phyloP scores from a whole-genome alignment of 2,113 vertebrate species.

The Mastomys coucha region DNA sequence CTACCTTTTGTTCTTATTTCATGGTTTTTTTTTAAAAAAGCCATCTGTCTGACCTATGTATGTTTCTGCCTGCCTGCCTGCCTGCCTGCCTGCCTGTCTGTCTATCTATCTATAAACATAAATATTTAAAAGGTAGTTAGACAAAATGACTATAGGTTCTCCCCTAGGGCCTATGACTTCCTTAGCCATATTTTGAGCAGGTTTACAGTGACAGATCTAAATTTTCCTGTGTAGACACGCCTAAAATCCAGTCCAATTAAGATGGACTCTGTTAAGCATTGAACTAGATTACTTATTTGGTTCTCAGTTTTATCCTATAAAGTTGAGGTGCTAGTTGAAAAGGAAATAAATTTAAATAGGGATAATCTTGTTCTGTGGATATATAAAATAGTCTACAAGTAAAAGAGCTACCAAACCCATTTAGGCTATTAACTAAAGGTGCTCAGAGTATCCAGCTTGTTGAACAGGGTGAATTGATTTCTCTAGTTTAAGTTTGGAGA shows the following conservation, averaged over 20 bases:
- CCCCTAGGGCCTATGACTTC: neutral
- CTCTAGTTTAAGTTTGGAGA: slow-evolving; percentile 12
- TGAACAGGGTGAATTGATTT: neutral
- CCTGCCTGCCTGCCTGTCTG: too few species aligned
- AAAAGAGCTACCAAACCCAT: slow-evolving; percentile 1
- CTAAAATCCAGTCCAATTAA: neutral
- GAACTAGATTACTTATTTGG: slow-evolving; percentile 33
- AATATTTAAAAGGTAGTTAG: neutral
- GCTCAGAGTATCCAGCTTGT: neutral
- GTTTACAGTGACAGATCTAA: neutral
- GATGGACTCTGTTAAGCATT: neutral
- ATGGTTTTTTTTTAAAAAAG: neutral
- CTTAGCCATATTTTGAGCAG: neutral
- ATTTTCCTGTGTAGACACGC: neutral
- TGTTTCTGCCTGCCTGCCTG: too few species aligned
- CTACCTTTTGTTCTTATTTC: neutral
- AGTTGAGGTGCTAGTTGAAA: slow-evolving; percentile 1
- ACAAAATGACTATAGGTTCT: neutral
- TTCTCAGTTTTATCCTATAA: neutral
- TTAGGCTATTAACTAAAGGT: neutral
- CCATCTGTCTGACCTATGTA: too few species aligned
- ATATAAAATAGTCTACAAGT: slow-evolving; percentile 34
- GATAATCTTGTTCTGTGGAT: neutral
- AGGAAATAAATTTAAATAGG: slow-evolving; percentile 18
- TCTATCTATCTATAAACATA: too few species aligned